These are phyloP conservation scores for Calyptomena viridis DNA, from an alignment of 2,113 vertebrate species.

Conservation along the genomic window DNA sequence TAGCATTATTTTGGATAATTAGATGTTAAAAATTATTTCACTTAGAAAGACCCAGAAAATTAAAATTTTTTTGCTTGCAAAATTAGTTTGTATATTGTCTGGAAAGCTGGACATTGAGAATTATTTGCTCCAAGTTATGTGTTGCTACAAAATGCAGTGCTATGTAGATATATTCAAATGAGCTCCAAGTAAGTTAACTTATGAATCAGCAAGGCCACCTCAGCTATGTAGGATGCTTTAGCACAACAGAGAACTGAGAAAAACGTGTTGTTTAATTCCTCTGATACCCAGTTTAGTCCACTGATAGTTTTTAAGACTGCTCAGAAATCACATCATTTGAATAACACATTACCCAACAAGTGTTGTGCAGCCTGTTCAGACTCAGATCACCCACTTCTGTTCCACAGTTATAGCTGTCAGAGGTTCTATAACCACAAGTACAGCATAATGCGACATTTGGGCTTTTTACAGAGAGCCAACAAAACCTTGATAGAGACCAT, in stretches of 20 bases:
- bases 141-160: not conserved
- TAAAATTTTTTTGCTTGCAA: not conserved
- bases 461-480: not conserved
- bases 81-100: not conserved
- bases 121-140: not conserved
- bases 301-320: not conserved
- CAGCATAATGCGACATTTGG: not conserved
- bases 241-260: not conserved
- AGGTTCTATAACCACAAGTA: not conserved
- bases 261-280: not conserved
- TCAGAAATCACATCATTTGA: not conserved
- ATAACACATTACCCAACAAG: not conserved
- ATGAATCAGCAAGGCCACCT: not conserved
- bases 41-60: not conserved
- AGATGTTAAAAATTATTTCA: not conserved
- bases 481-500: not conserved
- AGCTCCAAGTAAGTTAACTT: not conserved
- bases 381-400: not conserved
- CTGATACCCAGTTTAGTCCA: not conserved
- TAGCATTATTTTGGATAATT: not conserved
- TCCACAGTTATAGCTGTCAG: not conserved
- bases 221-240: not conserved
- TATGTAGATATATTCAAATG: not conserved
- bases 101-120: not conserved
- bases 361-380: not conserved